Evolutionary conservation across 2,888 invertebrate species (phyloP).

Genomic region (Folsomia candida): DNA sequence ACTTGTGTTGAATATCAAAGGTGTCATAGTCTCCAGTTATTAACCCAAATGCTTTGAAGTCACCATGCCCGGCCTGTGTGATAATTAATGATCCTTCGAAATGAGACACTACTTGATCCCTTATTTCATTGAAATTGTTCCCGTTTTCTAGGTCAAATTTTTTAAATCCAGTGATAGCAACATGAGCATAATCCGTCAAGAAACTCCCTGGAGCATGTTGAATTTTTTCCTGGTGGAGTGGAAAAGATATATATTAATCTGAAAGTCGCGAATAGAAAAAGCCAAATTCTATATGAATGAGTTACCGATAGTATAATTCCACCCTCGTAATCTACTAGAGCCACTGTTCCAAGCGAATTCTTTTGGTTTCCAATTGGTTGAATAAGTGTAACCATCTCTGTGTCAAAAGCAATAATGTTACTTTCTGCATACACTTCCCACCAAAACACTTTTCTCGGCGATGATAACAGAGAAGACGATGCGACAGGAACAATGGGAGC

Average conservation of each 20-base stretch:
- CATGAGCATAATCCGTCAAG: not conserved
- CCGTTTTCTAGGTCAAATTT: not conserved
- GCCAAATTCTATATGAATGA: not conserved
- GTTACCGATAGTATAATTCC: not conserved
- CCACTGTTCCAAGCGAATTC: not conserved
- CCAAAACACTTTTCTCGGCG: not conserved
- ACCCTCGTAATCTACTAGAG: not conserved
- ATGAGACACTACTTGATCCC: not conserved
- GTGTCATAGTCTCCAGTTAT: not conserved
- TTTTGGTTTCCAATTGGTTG: not conserved
- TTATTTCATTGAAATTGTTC: not conserved
- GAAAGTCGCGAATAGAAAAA: not conserved
- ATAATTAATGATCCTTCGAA: not conserved
- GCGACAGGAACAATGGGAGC: not conserved
- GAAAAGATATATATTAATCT: not conserved
- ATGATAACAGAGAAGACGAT: not conserved
- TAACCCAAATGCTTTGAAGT: not conserved
- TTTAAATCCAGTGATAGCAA: not conserved
- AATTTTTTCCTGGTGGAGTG: not conserved
- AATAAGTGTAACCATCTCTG: not conserved
- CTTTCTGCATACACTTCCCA: not conserved
- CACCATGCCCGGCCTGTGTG: not conserved
- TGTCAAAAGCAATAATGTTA: not conserved
- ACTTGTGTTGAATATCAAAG: not conserved
- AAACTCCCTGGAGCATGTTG: not conserved